These are phyloP conservation scores for Hemitrygon akajei DNA, from an alignment of 2,797 vertebrate species.

Conservation along the genomic window DNA sequence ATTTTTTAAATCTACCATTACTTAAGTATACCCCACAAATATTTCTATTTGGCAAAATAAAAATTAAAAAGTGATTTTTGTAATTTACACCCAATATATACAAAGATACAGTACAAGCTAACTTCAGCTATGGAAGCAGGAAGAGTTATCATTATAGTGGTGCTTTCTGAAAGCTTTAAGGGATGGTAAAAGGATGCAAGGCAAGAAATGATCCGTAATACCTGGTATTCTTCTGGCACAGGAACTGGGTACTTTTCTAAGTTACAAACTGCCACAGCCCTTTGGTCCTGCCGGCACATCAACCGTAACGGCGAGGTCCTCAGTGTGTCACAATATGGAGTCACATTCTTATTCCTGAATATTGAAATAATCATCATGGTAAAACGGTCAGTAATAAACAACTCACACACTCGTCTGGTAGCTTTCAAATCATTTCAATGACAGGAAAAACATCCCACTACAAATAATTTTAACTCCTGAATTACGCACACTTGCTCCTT, in stretches of 20 bases:
- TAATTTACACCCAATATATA: neutral
- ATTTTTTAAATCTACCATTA: neutral
- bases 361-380: conserved; percentile 34
- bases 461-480: neutral
- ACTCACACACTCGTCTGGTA: neutral
- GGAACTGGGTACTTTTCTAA: conserved; percentile 75
- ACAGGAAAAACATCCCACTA: neutral
- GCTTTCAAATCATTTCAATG: neutral
- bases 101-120: neutral
- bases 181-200: neutral
- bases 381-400: neutral
- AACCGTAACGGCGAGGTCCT: conserved; percentile 80
- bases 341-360: conserved; percentile 65
- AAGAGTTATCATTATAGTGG: too few relatives aligned
- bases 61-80: neutral
- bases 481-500: neutral
- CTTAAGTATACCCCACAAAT: neutral
- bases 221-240: conserved; percentile 75
- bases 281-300: conserved; percentile 91
- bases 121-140: neutral
- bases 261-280: conserved; percentile 92
- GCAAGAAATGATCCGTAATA: conserved; percentile 43
- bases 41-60: neutral
- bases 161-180: neutral
- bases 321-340: conserved; percentile 82